A percentile compares a stretch with the other conserved stretches of the same genome.
Conservation (phyloP, 2,888 invertebrate genomes). For the Aradus depressus region DNA sequence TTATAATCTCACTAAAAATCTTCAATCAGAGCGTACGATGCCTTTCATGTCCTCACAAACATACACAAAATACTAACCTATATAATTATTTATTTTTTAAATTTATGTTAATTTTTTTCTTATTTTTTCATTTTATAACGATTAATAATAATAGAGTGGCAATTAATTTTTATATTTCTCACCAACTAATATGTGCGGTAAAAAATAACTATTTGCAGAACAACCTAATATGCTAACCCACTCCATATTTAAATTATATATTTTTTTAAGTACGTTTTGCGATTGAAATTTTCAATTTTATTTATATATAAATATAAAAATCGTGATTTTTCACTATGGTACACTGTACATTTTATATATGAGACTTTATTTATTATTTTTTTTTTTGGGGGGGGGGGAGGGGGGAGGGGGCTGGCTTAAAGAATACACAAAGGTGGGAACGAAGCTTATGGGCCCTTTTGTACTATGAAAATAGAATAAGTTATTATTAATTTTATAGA, state of each 20-base stretch:
- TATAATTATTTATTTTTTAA: too few relatives aligned
- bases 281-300: conserved; percentile 2
- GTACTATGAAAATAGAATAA: not conserved
- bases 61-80: conserved; percentile 14
- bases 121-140: conserved; percentile 16
- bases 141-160: conserved; percentile 21
- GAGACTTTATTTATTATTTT: conserved; percentile 1
- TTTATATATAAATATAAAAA: conserved; percentile 27
- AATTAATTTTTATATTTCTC: conserved; percentile 13
- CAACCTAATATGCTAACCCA: conserved; percentile 21
- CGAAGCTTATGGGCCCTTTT: conserved; percentile 3
- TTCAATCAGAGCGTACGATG: conserved; percentile 9
- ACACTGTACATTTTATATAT: conserved; percentile 26
- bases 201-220: conserved; percentile 24
- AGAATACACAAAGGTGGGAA: conserved; percentile 16
- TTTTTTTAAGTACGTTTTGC: conserved; percentile 17
- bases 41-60: conserved; percentile 12
- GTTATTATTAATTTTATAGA: too few relatives aligned
- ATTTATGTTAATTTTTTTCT: conserved; percentile 11
- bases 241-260: conserved; percentile 14
- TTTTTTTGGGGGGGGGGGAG: not conserved
- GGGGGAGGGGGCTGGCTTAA: conserved; percentile 10
- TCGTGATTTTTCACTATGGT: conserved; percentile 26
- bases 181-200: conserved; percentile 22
- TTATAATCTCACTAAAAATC: conserved; percentile 18